Base-by-base conservation (phyloP, 2,888 invertebrate genomes). In the Amaurobius ferox region DNA sequence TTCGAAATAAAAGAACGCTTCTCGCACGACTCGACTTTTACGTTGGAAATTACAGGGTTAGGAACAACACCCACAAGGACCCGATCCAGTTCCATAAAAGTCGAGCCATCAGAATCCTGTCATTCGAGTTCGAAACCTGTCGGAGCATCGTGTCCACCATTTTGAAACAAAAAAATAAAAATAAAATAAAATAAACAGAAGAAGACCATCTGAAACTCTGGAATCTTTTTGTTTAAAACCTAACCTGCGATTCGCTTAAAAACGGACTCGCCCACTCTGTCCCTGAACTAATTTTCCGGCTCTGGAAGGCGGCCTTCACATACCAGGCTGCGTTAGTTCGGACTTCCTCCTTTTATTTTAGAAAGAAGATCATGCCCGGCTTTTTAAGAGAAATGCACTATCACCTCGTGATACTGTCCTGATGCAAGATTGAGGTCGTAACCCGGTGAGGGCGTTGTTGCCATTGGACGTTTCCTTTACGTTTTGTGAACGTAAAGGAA, bases 291-390 rank as follows among this genome's bases (percentile, higher is more conserved):
- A 55, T 55, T 55, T 55, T 55, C 55, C 23, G 23, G 55, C 16
- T 55, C 55, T 44, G 6, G 44, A 44, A 44, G 16, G 44, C 55
- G 55, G 19, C 55, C 55, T 55, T 55, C 55, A 55, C 55, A 55
- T 55, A 11, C 55, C 55, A 16, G 55, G 55, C 55, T 23, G 55
- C 11, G 3, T 3, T 16, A 55, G 55, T 23, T 55, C 55, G 55
- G 55, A 55, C 55, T 55, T 55, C 55, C 55, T 55, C 23, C 55
- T 55, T 55, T 55, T 55, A 55, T 55, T 55, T 23, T 55, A 55
- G 55, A 55, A 55, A 55, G 55, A 55, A 55, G 55, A 55, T 55
- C 55, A 55, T 55, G 23, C 23, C 3, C 55, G 16, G 7, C 55
- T 11, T 9, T 55, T 55, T 3, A n/a, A 55, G 55, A 5, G 55